Conservation (phyloP, 2,888 invertebrate species). For the Cotesia congregata region DNA sequence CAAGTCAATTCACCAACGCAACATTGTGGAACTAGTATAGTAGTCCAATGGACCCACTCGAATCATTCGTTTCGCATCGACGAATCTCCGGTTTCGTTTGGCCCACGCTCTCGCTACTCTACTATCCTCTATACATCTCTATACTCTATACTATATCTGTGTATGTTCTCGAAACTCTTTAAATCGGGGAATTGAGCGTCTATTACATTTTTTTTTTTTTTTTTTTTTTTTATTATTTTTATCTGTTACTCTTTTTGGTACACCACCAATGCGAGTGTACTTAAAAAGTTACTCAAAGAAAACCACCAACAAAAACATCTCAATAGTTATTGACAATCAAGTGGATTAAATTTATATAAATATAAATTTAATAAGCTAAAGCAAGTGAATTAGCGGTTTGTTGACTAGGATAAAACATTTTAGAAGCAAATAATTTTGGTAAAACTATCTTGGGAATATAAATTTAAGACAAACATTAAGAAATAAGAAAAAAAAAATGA, state of each 20-base stretch:
- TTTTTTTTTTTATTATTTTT: background rate
- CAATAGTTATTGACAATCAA: background rate
- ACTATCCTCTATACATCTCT: conserved; percentile 8
- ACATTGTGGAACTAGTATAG: conserved; percentile 40
- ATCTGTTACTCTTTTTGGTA: conserved; percentile 1
- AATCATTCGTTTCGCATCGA: conserved; percentile 47
- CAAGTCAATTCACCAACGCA: conserved; percentile 24
- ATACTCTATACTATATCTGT: background rate
- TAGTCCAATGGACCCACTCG: conserved; percentile 44
- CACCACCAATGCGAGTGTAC: conserved; percentile 1
- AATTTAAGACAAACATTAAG: conserved; percentile 12
- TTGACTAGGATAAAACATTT: background rate
- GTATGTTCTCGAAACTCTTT: conserved; percentile 3
- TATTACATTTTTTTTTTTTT: background rate
- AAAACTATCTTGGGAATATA: background rate
- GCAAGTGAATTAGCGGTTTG: too few species aligned
- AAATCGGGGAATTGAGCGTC: background rate
- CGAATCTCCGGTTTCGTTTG: conserved; percentile 34
- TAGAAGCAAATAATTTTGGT: background rate
- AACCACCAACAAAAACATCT: background rate
- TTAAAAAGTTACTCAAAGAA: conserved; percentile 11
- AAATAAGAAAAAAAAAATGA: background rate
- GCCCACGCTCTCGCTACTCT: background rate
- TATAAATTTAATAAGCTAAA: too few species aligned
- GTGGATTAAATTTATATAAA: too few species aligned